Evolutionary conservation across 2,888 invertebrate genomes (phyloP), one percentile per base, ranked within the genome.

Genomic region (Drosophila meridionalis): DNA sequence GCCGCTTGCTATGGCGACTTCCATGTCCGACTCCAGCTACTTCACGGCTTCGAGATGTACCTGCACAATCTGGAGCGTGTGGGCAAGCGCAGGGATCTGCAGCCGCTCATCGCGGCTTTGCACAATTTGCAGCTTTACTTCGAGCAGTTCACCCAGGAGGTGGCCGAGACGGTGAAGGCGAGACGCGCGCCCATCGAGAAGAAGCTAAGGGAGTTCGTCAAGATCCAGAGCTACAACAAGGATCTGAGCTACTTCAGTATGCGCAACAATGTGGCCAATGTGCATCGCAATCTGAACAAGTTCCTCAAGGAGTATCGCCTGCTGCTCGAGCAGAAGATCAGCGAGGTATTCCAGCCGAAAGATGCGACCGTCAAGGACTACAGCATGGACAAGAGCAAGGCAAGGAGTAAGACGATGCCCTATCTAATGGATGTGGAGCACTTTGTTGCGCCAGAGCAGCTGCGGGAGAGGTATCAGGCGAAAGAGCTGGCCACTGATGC

Each of bases 241-340:
- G 99, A 99, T 90, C 95, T 98, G 14, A 99, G 97, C 89, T 98
- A 98, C 92, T 99, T 98, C 96, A 96, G 98, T 40, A 96, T 99
- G 63, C 98, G 97, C 83, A 96, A 97, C 80, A 96, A 98, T 0
- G 96, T 98, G 0, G 96, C 97, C 47, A 98, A 97, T 90, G 96
- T 97, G 0, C 98, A 99, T 91, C 96, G 96, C 75, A 97, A 96
- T 28, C 94, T 99, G 11, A 97, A 97, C 91, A 98, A 98, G 92
- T 96, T 96, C 90, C 95, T 97, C 38, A 97, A 96, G 88, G 96
- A 98, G 89, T 99, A 96, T 93, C 96, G 97, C 94, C 95, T 95
- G 73, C 89, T 92, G 66, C 74, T 94, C 42, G 93, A 91, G 61
- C 85, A 90, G 38, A 93, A 92, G 80, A 92, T 93, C n/a, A 88